phyloP scores from a whole-genome alignment of 64 coral and sea anemone genomes.

The Acropora tenuis region DNA sequence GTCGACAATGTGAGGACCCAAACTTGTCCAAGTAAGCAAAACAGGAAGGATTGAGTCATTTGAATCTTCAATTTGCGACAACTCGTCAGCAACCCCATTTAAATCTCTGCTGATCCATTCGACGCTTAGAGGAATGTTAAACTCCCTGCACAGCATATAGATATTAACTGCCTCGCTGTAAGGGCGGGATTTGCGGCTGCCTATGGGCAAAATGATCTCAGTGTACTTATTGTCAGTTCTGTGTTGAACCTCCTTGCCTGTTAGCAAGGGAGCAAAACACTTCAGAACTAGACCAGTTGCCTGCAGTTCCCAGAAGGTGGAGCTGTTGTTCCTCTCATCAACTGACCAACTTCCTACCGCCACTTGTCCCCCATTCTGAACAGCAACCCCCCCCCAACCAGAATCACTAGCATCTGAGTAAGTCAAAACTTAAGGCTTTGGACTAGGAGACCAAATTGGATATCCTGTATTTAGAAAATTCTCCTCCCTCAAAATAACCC shows the following conservation, averaged over 20 bases:
- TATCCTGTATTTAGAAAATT: conserved; percentile 30
- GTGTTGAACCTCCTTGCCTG: neutral
- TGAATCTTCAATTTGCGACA: neutral
- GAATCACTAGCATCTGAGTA: conserved; percentile 43
- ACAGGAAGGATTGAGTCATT: conserved; percentile 10
- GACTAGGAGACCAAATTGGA: conserved; percentile 27
- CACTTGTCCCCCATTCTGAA: neutral
- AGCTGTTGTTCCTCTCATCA: conserved; percentile 1
- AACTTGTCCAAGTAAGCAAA: conserved; percentile 19
- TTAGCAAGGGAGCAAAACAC: neutral
- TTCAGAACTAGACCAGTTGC: conserved; percentile 9
- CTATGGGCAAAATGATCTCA: neutral
- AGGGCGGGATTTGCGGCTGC: neutral
- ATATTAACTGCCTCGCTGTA: conserved; percentile 7
- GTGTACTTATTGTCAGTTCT: conserved; percentile 37
- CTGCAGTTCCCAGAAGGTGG: conserved; percentile 15
- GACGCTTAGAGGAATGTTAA: conserved; percentile 10
- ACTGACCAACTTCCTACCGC: conserved; percentile 19
- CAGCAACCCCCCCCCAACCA: conserved; percentile 26
- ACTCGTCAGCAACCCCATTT: conserved; percentile 6
- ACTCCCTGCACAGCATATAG: conserved; percentile 15
- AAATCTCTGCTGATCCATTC: conserved; percentile 27
- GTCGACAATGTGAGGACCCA: conserved; percentile 41
- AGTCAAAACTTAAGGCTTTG: conserved; percentile 11
- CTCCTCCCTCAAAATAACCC: neutral